Evolutionary conservation across 2,888 invertebrate genomes (phyloP), one percentile per base, ranked within the genome.

Genomic region (Eupithecia subfuscata): DNA sequence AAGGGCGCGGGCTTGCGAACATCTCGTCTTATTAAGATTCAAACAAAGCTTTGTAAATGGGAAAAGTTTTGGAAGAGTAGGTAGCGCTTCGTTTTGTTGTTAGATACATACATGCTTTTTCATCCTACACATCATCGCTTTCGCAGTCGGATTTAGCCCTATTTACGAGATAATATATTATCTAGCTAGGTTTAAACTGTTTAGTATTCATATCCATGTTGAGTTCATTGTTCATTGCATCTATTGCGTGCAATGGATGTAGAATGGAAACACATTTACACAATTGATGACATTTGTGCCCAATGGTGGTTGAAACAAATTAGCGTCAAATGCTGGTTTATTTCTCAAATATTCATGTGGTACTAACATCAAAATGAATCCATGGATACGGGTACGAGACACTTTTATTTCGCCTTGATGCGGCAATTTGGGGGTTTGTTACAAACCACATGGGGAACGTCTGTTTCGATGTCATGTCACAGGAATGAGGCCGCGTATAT

Each of bases 371-470:
- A 83, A 79, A 79, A 85, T 85, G 82, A 85, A 84, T 87, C 74
- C 75, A 80, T 80, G 81, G 75, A 79, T 82, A 82, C 80, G n/a
- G 81, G 78, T 82, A 82, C 80, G 81, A 81, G 83, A 82, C 80
- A 81, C 82, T 88, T 88, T 88, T 89, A 89, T 90, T 86, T 81
- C 84, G 77, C 75, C 80, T 81, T 83, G 85, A 85, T 84, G 82
- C 84, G 86, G 85, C 84, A 84, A 86, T 90, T 89, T 83, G 85
- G 84, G 86, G 88, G 84, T 90, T 89, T 87, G 88, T 86, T 90
- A 88, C 85, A 85, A 87, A 88, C 84, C 84, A 80, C 84, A 86
- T 79, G 82, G 86, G 86, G 85, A 83, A 84, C 81, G 83, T 84
- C 84, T 77, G 75, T 81, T 79, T 81, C 80, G 81, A 81, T 79